Percentiles rank a stretch among this genome's conserved stretches.
Conservation (phyloP, 2,888 invertebrate genomes). For the Stictocephala bisonia region DNA sequence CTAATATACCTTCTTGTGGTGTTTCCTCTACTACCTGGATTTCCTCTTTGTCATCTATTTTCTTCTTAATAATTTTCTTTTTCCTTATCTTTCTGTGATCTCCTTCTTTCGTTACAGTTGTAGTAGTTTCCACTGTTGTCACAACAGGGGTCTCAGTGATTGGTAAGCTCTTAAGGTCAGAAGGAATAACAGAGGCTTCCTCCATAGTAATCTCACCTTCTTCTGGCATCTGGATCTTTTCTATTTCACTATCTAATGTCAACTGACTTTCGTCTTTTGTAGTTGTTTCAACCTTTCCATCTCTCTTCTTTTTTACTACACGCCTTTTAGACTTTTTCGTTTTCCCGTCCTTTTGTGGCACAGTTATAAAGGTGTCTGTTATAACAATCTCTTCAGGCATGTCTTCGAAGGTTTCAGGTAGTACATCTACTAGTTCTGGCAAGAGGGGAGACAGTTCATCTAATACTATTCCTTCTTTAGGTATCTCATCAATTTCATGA, state of each 20-base stretch:
- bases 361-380: slow-evolving; percentile 29
- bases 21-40: slow-evolving; percentile 51
- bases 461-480: slow-evolving; percentile 41
- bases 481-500: slow-evolving; percentile 35
- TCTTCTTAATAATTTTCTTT: slow-evolving; percentile 56
- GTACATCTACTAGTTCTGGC: slow-evolving; percentile 28
- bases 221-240: slow-evolving; percentile 61
- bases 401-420: slow-evolving; percentile 55
- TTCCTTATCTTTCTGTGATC: slow-evolving; percentile 50
- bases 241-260: slow-evolving; percentile 50
- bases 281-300: slow-evolving; percentile 51
- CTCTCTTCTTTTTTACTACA: slow-evolving; percentile 52
- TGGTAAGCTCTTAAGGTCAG: no score
- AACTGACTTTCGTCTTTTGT: no score
- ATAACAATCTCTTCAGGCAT: slow-evolving; percentile 36
- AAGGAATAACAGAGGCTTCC: slow-evolving; percentile 58
- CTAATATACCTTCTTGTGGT: slow-evolving; percentile 60
- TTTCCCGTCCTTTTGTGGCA: slow-evolving; percentile 40
- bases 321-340: slow-evolving; percentile 44
- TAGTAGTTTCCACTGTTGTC: slow-evolving; percentile 58
- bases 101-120: slow-evolving; percentile 49
- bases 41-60: slow-evolving; percentile 56
- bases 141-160: no score
- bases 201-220: slow-evolving; percentile 59
- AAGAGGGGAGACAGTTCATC: slow-evolving; percentile 38